Conservation (phyloP, 2,797 vertebrate species). For the Girardinus metallicus region DNA sequence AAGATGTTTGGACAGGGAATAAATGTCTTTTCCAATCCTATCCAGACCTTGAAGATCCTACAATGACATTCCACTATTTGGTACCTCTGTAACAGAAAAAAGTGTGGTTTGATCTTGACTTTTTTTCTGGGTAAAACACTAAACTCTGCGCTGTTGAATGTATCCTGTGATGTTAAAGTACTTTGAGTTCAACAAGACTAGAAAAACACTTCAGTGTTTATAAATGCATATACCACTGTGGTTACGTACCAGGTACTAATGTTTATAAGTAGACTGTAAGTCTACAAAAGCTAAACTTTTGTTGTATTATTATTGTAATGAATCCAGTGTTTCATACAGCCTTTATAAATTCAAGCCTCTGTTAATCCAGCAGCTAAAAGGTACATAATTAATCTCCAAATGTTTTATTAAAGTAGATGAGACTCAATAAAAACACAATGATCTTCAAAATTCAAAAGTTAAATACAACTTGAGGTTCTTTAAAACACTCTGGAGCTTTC, state of each 20-base stretch:
- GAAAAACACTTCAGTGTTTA: not conserved
- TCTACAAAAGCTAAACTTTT: not conserved
- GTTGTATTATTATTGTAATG: not conserved
- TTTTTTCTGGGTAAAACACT: not conserved
- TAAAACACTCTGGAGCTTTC: not conserved
- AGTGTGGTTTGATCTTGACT: not conserved
- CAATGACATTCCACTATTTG: not conserved
- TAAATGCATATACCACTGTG: not conserved
- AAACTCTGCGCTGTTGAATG: not conserved
- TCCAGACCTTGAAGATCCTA: not conserved
- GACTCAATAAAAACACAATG: not conserved
- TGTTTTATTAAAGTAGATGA: not conserved
- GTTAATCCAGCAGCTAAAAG: not conserved
- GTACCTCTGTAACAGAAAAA: not conserved
- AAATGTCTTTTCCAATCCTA: not conserved
- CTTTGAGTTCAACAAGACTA: not conserved
- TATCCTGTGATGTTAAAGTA: no score
- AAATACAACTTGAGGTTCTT: conserved; percentile 1
- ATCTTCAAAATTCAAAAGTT: not conserved
- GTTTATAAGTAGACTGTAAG: not conserved
- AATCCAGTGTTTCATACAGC: not conserved
- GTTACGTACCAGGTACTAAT: not conserved
- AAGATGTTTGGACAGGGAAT: not conserved
- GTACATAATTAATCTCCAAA: not conserved
- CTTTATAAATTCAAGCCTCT: not conserved